phyloP scores from a whole-genome alignment of 2,113 vertebrate species.

The Dascyllus trimaculatus region DNA sequence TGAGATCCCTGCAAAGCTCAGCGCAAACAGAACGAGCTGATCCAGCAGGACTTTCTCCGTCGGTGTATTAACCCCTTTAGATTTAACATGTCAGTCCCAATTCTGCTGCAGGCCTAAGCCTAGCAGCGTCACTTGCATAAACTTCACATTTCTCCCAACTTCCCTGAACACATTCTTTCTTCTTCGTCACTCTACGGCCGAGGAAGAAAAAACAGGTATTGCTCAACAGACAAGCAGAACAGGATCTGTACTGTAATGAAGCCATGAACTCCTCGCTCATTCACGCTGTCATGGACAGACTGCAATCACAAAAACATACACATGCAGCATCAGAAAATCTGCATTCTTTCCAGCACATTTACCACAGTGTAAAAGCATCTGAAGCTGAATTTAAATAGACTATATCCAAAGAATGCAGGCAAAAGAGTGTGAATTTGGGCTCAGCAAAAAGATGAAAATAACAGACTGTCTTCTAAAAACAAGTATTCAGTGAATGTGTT shows the following conservation, averaged over 20 bases:
- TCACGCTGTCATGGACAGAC: slow-evolving; percentile 14
- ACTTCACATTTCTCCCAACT: slow-evolving; percentile 50
- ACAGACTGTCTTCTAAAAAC: background rate
- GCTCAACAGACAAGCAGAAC: slow-evolving; percentile 85
- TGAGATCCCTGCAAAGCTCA: slow-evolving; percentile 29
- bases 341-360: background rate
- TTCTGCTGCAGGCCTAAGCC: slow-evolving; percentile 20
- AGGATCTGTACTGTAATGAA: slow-evolving; percentile 67
- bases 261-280: slow-evolving; percentile 24
- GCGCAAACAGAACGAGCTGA: slow-evolving; percentile 40
- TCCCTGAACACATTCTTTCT: slow-evolving; percentile 62
- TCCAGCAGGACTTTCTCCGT: slow-evolving; percentile 39
- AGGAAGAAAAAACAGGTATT: slow-evolving; percentile 81
- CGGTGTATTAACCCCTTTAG: background rate
- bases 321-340: background rate
- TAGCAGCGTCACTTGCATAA: slow-evolving; percentile 40
- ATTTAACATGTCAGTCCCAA: slow-evolving; percentile 6
- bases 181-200: background rate
- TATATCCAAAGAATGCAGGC: background rate
- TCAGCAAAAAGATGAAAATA: background rate
- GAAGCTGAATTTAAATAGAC: background rate
- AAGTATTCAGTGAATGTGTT: too few relatives aligned
- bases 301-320: slow-evolving; percentile 38
- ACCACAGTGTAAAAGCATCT: background rate
- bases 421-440: background rate